phyloP scores from a whole-genome alignment of 2,113 vertebrate species.

The Aleadryas rufinucha region DNA sequence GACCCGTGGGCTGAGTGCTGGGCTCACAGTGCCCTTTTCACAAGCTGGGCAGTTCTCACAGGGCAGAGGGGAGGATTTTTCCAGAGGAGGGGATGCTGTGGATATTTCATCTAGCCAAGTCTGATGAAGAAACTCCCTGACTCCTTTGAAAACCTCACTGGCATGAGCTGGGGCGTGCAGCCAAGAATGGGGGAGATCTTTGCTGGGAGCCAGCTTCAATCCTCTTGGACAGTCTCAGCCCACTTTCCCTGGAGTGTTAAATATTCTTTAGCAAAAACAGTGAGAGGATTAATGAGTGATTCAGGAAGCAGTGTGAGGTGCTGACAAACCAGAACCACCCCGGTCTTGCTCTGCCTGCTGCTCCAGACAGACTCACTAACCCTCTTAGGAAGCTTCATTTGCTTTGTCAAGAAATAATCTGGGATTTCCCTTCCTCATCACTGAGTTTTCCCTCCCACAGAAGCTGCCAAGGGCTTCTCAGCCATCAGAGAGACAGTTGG shows the following conservation, averaged over 20 bases:
- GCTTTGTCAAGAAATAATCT: conserved; percentile 29
- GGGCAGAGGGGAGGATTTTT: neutral
- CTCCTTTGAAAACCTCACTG: neutral
- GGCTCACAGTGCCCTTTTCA: neutral
- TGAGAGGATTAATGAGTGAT: neutral
- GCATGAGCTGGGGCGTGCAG: neutral
- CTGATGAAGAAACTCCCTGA: neutral
- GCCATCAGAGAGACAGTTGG: neutral
- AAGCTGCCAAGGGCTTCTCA: neutral
- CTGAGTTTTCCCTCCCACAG: conserved; percentile 2
- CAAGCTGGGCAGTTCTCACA: neutral
- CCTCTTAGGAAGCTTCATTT: neutral
- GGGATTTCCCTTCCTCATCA: conserved; percentile 17
- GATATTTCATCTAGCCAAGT: neutral
- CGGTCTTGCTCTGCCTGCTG: neutral
- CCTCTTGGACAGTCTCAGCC: neutral
- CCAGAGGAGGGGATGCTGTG: neutral
- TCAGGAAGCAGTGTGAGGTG: neutral
- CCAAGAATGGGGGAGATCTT: neutral
- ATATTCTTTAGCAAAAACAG: neutral
- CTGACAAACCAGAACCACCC: neutral
- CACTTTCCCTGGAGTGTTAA: neutral
- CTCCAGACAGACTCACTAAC: neutral
- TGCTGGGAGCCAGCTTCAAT: neutral
- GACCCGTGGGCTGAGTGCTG: neutral